Percentiles rank a stretch among this genome's conserved stretches.
These are phyloP conservation scores for Empis stercorea DNA, from an alignment of 2,888 invertebrate genomes.

Conservation along the genomic window DNA sequence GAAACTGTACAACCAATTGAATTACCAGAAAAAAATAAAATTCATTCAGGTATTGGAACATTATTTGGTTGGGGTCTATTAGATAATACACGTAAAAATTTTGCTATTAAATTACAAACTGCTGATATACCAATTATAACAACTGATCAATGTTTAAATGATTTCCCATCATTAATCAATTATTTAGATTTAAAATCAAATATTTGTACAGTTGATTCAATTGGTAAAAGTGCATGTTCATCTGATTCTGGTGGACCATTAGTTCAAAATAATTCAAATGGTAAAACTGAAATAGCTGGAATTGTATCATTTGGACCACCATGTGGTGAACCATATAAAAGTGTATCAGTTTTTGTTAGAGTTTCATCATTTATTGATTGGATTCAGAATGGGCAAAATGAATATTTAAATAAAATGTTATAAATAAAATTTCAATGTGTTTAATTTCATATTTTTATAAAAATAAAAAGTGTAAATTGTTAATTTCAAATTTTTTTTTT, in stretches of 20 bases:
- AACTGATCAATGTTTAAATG: background rate
- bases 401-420: background rate
- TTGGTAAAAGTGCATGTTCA: slow-evolving; percentile 1
- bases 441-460: too few species aligned
- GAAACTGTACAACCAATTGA: slow-evolving; percentile 5
- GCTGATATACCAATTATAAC: slow-evolving; percentile 7
- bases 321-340: slow-evolving; percentile 22
- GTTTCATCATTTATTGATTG: slow-evolving; percentile 26
- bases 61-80: slow-evolving; percentile 8
- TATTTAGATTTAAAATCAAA: background rate
- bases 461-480: too few species aligned
- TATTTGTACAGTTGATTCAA: slow-evolving; percentile 4
- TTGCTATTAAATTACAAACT: slow-evolving; percentile 7
- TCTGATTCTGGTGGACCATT: slow-evolving; percentile 9
- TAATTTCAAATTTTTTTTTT: too few species aligned
- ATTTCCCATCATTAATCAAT: background rate
- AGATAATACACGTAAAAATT: background rate
- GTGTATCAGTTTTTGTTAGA: slow-evolving; percentile 24
- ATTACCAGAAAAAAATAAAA: slow-evolving; percentile 1
- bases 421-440: too few species aligned
- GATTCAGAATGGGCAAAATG: slow-evolving; percentile 6
- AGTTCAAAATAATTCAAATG: background rate
- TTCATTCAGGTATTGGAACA: background rate
- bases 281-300: slow-evolving; percentile 19
- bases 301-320: slow-evolving; percentile 33